These are phyloP conservation scores for Eupithecia inturbata DNA, from an alignment of 2,888 invertebrate genomes.

Conservation along the genomic window DNA sequence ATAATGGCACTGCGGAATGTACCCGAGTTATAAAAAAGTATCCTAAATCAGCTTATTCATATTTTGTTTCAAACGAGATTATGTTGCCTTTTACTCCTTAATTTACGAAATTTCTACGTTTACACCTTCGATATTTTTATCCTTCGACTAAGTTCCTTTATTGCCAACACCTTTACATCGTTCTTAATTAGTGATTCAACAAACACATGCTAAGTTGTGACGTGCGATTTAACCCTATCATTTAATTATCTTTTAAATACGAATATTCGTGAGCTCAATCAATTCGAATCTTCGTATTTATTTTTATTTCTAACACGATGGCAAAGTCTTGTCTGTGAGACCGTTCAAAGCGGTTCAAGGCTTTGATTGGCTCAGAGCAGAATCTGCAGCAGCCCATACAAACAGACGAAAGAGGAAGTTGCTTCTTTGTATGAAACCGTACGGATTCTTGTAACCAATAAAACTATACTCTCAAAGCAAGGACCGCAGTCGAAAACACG, in stretches of 20 bases:
- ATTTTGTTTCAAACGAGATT: slow-evolving; percentile 77
- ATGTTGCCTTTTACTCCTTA: slow-evolving; percentile 72
- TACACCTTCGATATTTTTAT: slow-evolving; percentile 47
- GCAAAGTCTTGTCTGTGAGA: slow-evolving; percentile 60
- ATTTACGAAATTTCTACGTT: slow-evolving; percentile 60
- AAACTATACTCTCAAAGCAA: slow-evolving; percentile 52
- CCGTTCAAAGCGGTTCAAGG: slow-evolving; percentile 37
- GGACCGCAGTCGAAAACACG: slow-evolving; percentile 44
- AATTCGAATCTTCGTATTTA: slow-evolving; percentile 73
- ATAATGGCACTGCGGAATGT: slow-evolving; percentile 82
- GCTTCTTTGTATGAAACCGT: slow-evolving; percentile 77
- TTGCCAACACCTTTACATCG: slow-evolving; percentile 71
- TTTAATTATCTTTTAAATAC: slow-evolving; percentile 67
- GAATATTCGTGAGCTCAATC: slow-evolving; percentile 77
- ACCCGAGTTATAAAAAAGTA: slow-evolving; percentile 81
- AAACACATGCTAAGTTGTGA: slow-evolving; percentile 82
- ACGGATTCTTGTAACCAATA: slow-evolving; percentile 65
- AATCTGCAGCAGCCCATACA: slow-evolving; percentile 79
- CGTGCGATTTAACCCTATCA: slow-evolving; percentile 77
- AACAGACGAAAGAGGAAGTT: slow-evolving; percentile 81
- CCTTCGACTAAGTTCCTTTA: slow-evolving; percentile 61
- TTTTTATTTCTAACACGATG: slow-evolving; percentile 58
- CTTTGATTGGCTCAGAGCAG: slow-evolving; percentile 56
- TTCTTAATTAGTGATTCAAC: slow-evolving; percentile 69
- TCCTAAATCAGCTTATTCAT: slow-evolving; percentile 75